Percentiles rank a stretch among this genome's conserved stretches.
Evolutionary conservation across 2,888 invertebrate species (phyloP).

Genomic region (Rhagium mordax): DNA sequence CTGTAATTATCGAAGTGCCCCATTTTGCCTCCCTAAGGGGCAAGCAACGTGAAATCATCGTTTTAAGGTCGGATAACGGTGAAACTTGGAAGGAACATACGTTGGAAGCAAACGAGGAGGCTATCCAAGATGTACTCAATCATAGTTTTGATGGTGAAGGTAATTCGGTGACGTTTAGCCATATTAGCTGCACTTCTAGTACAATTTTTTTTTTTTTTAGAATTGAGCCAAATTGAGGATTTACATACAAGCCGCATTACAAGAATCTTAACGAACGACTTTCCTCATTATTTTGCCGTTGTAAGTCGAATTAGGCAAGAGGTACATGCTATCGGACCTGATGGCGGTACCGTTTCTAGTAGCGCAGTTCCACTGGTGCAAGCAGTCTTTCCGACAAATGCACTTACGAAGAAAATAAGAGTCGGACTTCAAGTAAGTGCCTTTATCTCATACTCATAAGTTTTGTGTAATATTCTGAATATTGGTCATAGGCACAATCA

Average conservation of each 20-base stretch:
- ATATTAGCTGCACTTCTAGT: too few relatives aligned
- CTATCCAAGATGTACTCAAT: slow-evolving; percentile 92
- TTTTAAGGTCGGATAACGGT: slow-evolving; percentile 96
- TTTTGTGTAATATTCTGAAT: too few relatives aligned
- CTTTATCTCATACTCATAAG: too few relatives aligned
- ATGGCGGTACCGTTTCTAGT: slow-evolving; percentile 97
- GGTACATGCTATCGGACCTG: slow-evolving; percentile 96
- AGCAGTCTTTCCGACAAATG: slow-evolving; percentile 92
- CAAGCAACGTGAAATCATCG: slow-evolving; percentile 95
- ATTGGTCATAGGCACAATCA: slow-evolving; percentile 85
- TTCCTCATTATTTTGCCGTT: slow-evolving; percentile 98
- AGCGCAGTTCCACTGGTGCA: slow-evolving; percentile 92
- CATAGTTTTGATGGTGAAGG: slow-evolving; percentile 92
- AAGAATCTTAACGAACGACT: slow-evolving; percentile 95
- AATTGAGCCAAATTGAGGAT: slow-evolving; percentile 85
- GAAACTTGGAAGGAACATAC: slow-evolving; percentile 99
- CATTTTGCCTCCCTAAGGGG: slow-evolving; percentile 97
- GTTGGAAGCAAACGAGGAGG: slow-evolving; percentile 87
- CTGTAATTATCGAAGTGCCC: slow-evolving; percentile 95
- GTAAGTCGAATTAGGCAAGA: slow-evolving; percentile 96
- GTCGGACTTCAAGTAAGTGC: slow-evolving; percentile 90
- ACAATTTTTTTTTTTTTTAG: too few relatives aligned
- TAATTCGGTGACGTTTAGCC: too few relatives aligned
- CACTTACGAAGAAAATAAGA: slow-evolving; percentile 98
- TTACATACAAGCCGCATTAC: slow-evolving; percentile 92